A percentile compares a stretch with the other conserved stretches of the same genome.
Conservation (phyloP, 1,140 invertebrate genomes). For the Pararge aegeria region DNA sequence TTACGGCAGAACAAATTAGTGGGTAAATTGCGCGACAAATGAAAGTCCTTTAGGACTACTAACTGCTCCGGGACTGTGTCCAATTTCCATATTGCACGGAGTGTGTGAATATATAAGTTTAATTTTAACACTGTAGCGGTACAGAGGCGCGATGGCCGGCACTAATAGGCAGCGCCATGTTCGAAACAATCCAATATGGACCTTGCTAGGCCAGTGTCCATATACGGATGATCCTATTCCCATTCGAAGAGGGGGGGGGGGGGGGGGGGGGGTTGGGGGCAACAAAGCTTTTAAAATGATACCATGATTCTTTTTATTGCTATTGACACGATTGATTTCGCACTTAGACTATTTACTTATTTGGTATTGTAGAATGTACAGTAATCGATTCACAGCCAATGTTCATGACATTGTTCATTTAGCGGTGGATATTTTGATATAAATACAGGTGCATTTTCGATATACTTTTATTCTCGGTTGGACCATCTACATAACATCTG, state of each 20-base stretch:
- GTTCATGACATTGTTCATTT: too few relatives aligned
- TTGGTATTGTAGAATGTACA: too few relatives aligned
- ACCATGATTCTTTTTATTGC: not conserved
- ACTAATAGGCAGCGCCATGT: conserved; percentile 35
- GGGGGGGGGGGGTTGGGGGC: too few relatives aligned
- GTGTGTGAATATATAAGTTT: not conserved
- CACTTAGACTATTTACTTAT: not conserved
- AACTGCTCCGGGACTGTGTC: not conserved
- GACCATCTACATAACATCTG: too few relatives aligned
- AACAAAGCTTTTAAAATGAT: conserved; percentile 26
- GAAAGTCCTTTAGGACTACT: conserved; percentile 4
- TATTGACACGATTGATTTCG: not conserved
- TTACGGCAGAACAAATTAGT: not conserved
- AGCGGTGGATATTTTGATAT: too few relatives aligned
- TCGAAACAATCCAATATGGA: conserved; percentile 37
- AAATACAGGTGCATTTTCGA: too few relatives aligned
- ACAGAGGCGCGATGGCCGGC: conserved; percentile 32
- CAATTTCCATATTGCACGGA: conserved; percentile 14
- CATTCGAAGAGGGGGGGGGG: too few relatives aligned
- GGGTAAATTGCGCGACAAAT: not conserved
- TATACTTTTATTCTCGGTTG: too few relatives aligned
- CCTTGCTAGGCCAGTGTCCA: conserved; percentile 29
- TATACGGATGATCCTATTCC: conserved; percentile 35
- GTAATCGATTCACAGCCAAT: too few relatives aligned
- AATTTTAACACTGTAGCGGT: not conserved